Evolutionary conservation across 92 coral and sea anemone genomes (phyloP), one percentile per base, ranked within the genome.

Genomic region (Phenganax subtilis): DNA sequence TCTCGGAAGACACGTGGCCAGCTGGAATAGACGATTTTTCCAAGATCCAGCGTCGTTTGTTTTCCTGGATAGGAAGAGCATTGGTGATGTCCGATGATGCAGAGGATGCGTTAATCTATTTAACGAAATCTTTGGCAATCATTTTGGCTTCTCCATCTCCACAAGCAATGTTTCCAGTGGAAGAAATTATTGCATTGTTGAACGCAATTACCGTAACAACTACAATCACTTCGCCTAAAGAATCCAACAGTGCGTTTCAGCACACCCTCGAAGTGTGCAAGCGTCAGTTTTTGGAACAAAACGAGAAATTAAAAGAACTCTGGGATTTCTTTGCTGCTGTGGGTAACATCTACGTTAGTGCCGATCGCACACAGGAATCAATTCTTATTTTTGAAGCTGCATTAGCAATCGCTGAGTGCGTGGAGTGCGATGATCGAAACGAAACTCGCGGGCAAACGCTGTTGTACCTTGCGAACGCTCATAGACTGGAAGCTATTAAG

Each of bases 211-310:
- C 54, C 12, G 81, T 51, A 53, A 57, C 28, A 6, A 76, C 57
- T 10, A 6, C 67, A 27, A 67, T 3, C 37, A 9, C 12, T 20
- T 10, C 3, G 29, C 25, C 25, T 20, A 12, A 67, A 15, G 72
- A 67, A 67, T 28, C 15, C 37, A 20, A 15, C 55, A 51, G 51
- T 31, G 51, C 67, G 55, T 76, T 76, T 31, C 54, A 63, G 11
- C 68, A 76, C 20, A 57, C 81, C 8, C 55, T 76, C 30, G 81
- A 76, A 14, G 51, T 57, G 63, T 76, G 81, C 37, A 76, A 76
- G 30, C 63, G 29, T 9, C 17, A 6, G 55, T 57, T 11, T 12
- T 9, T 59, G 44, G 16, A 76, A 69, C 81, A 76, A 53, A 25
- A 55, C 20, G 31, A 12, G 17, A 27, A 57, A 6, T 76, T 76